These are phyloP conservation scores for Stenodera caucasica DNA, from an alignment of 2,888 invertebrate genomes.

Conservation along the genomic window DNA sequence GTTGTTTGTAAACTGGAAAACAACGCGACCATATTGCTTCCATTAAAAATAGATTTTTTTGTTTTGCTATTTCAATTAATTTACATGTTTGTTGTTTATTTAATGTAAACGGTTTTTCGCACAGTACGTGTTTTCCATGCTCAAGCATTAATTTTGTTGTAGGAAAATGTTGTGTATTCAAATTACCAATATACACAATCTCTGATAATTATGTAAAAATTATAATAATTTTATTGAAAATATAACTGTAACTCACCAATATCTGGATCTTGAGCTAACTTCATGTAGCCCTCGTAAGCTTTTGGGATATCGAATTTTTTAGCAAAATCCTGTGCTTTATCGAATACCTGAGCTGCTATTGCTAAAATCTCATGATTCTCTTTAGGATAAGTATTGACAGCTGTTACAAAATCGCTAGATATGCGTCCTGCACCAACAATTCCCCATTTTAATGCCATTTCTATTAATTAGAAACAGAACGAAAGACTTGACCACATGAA, in stretches of 20 bases:
- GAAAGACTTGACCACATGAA: background rate
- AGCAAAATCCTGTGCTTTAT: slow-evolving; percentile 76
- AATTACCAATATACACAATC: slow-evolving; percentile 79
- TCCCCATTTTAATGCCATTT: slow-evolving; percentile 77
- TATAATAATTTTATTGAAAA: slow-evolving; percentile 1
- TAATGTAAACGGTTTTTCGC: slow-evolving; percentile 88
- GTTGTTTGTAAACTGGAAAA: slow-evolving; percentile 73
- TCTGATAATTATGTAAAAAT: slow-evolving; percentile 63
- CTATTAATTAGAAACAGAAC: slow-evolving; percentile 14
- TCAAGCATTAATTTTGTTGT: slow-evolving; percentile 74
- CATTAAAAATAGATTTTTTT: slow-evolving; percentile 78
- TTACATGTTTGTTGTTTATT: slow-evolving; percentile 74
- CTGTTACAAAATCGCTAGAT: slow-evolving; percentile 80
- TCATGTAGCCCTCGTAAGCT: slow-evolving; percentile 75
- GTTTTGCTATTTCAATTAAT: slow-evolving; percentile 68
- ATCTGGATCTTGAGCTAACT: slow-evolving; percentile 71
- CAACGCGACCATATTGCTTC: slow-evolving; percentile 91
- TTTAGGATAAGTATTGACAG: slow-evolving; percentile 63
- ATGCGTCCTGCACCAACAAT: slow-evolving; percentile 85
- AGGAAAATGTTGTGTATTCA: slow-evolving; percentile 75
- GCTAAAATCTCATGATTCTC: slow-evolving; percentile 74
- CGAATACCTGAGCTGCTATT: slow-evolving; percentile 74
- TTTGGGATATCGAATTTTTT: slow-evolving; percentile 69
- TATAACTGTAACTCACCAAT: slow-evolving; percentile 64
- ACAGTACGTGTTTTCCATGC: slow-evolving; percentile 82